Conservation (phyloP, 2,797 vertebrate species). For the Enteromius treurensis region DNA sequence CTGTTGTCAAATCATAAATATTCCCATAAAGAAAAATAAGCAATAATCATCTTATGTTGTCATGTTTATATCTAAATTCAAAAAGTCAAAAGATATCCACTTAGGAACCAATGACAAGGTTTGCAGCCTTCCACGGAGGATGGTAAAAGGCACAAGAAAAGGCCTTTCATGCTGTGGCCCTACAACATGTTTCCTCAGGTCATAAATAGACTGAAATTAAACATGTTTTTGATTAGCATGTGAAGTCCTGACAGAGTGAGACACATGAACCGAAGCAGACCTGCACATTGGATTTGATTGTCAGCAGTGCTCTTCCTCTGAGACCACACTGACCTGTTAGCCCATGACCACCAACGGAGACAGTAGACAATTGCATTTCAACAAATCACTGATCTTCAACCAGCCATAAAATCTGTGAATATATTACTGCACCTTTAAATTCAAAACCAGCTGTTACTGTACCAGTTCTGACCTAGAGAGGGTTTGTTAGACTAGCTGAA, state of each 20-base stretch:
- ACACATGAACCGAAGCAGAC: slow-evolving; percentile 24
- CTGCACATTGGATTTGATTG: slow-evolving; percentile 24
- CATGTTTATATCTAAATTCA: background rate
- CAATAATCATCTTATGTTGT: background rate
- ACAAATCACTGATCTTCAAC: slow-evolving; percentile 47
- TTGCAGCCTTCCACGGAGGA: slow-evolving; percentile 2
- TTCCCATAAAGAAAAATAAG: background rate
- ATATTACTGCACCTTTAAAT: slow-evolving; percentile 46
- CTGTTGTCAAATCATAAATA: background rate
- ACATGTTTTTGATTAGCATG: slow-evolving; percentile 47
- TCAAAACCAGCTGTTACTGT: slow-evolving; percentile 50
- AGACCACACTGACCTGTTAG: slow-evolving; percentile 46
- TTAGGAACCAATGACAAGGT: background rate
- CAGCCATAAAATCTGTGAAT: slow-evolving; percentile 38
- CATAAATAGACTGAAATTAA: slow-evolving; percentile 27
- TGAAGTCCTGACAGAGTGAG: slow-evolving; percentile 20
- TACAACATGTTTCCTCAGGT: slow-evolving; percentile 7
- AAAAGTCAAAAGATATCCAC: slow-evolving; percentile 6
- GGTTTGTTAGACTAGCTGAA: slow-evolving; percentile 28
- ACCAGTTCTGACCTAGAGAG: slow-evolving; percentile 41
- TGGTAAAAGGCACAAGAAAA: slow-evolving; percentile 6
- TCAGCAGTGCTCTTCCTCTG: slow-evolving; percentile 32
- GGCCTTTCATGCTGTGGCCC: background rate
- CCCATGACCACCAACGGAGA: slow-evolving; percentile 28
- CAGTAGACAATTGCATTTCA: slow-evolving; percentile 43